Evolutionary conservation across 1,140 invertebrate species (phyloP).

Genomic region (Augochlora pura): DNA sequence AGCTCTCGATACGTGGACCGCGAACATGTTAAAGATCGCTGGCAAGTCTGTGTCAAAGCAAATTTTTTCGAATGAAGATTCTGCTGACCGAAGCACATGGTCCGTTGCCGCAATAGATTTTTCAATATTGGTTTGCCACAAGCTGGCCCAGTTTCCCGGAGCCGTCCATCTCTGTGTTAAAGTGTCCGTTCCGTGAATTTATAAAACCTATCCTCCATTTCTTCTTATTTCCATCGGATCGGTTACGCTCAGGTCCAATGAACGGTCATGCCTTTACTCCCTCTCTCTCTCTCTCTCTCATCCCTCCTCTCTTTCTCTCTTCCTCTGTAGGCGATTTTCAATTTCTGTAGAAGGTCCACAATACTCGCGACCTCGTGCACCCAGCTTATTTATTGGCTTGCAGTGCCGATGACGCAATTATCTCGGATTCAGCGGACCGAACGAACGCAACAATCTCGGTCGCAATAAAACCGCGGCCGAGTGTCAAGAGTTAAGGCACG

Average conservation of each 20-base stretch:
- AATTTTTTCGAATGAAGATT: neutral
- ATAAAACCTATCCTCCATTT: neutral
- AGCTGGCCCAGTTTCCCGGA: neutral
- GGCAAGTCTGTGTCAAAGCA: neutral
- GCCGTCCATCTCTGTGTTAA: neutral
- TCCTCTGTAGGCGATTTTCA: slow-evolving; percentile 13
- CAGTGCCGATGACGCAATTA: neutral
- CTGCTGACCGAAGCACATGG: neutral
- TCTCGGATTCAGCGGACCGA: slow-evolving; percentile 19
- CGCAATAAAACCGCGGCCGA: slow-evolving; percentile 23
- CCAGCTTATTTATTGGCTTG: slow-evolving; percentile 14
- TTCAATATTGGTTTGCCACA: slow-evolving; percentile 5
- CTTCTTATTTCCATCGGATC: neutral
- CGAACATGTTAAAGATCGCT: neutral
- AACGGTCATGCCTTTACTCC: neutral
- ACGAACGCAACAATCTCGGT: slow-evolving; percentile 6
- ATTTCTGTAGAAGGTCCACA: slow-evolving; percentile 5
- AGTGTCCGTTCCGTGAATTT: slow-evolving; percentile 16
- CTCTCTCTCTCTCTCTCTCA: neutral
- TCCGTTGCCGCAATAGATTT: neutral
- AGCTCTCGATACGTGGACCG: too few relatives aligned
- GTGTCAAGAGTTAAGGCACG: slow-evolving; percentile 1
- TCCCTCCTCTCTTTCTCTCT: too few relatives aligned
- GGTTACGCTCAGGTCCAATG: neutral
- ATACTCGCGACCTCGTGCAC: neutral